Base-by-base conservation (phyloP, 2,797 vertebrate species). In the Merluccius polli region DNA sequence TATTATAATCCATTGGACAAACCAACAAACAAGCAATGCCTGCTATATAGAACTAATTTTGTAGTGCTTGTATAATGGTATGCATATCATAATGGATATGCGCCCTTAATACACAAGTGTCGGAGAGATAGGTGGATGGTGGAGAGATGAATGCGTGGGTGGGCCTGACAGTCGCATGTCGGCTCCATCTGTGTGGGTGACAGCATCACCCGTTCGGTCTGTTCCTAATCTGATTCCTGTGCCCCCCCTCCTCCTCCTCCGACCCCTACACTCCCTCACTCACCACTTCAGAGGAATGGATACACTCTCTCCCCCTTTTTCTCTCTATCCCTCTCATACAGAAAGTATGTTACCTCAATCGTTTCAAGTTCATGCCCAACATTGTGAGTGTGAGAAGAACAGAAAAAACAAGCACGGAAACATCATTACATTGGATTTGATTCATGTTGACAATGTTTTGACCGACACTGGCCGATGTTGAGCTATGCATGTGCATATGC, bases 211-310 rank as follows among this genome's bases (percentile, higher is more conserved):
- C 73, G 36, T 68, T 72, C 73, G 76, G 78, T 83, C 72, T 72
- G 63, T 74, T 81, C 84, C 81, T 91, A 85, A 92, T 90, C 86
- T 86, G 77, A 89, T 90, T 88, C 85, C 78, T 63, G 4, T 63
- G 52, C n/a, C 52, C n/a, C n/a, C 52, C n/a, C 8, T 8, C 52
- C 79, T 86, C 81, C 83, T 88, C 75, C 69, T 33, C 73, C 86
- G 81, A 89, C 84, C n/a, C n/a, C 35, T 4, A 4, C 74, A 44
- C 75, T 73, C 35, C 11, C 71, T 35, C 73, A 84, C 72, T 73
- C 76, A 81, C n/a, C n/a, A n/a, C 81, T 80, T 82, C 78, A 84
- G 75, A 65, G 33, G 74, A 33, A 71, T 29, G 31, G 24, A 84
- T 4, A 67, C 72, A 70, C 75, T 79, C 67, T 35, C 67, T 75